These are phyloP conservation scores for Dynastes hyllus DNA, from an alignment of 2,888 invertebrate genomes.

Conservation along the genomic window DNA sequence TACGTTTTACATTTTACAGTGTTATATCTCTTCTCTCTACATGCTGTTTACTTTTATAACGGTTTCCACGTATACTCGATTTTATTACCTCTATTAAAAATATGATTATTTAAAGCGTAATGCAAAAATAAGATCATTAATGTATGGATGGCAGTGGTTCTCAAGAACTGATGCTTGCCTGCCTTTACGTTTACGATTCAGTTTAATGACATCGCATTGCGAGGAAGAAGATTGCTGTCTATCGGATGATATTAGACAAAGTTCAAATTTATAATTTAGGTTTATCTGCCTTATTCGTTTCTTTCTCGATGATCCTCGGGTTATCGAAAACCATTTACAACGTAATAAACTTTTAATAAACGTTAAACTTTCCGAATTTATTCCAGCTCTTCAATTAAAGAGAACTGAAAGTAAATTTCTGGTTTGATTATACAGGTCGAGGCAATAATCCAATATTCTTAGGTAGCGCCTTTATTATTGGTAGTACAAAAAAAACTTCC, in stretches of 20 bases:
- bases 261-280: conserved; percentile 46
- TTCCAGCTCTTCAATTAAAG: neutral
- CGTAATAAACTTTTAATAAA: conserved; percentile 40
- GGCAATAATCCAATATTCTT: too few species aligned
- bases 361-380: conserved; percentile 23
- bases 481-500: too few species aligned
- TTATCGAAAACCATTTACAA: conserved; percentile 28
- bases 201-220: conserved; percentile 42
- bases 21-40: conserved; percentile 49
- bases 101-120: conserved; percentile 51
- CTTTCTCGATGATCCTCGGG: conserved; percentile 15
- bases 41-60: conserved; percentile 51
- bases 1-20: conserved; percentile 54
- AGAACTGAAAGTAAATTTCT: neutral
- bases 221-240: conserved; percentile 32
- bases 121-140: conserved; percentile 48
- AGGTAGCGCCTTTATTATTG: too few species aligned
- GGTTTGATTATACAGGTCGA: too few species aligned
- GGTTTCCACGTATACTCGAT: conserved; percentile 49
- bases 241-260: conserved; percentile 43
- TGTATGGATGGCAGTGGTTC: conserved; percentile 38
- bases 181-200: conserved; percentile 46
- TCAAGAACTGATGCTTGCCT: conserved; percentile 22
- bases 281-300: conserved; percentile 27
- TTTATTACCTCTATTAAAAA: conserved; percentile 52